Evolutionary conservation across 2,113 vertebrate genomes (phyloP).

Genomic region (Menura novaehollandiae): DNA sequence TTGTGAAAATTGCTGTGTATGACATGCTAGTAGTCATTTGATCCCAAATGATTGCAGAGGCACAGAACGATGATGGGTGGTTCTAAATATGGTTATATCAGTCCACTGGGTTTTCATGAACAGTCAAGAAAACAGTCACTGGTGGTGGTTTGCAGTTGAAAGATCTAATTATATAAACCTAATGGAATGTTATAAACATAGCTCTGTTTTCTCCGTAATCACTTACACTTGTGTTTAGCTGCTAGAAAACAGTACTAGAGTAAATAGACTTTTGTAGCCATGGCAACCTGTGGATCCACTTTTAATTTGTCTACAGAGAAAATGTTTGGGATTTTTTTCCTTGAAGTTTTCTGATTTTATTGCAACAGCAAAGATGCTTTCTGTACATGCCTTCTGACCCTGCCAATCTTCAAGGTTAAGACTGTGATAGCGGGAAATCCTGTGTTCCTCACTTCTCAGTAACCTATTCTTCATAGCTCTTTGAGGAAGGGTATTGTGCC

Average conservation of each 20-base stretch:
- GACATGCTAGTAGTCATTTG: neutral
- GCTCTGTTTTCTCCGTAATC: slow-evolving; percentile 7
- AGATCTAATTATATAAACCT: neutral
- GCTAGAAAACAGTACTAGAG: slow-evolving; percentile 1
- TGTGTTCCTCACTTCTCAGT: neutral
- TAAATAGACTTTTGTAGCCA: slow-evolving; percentile 41
- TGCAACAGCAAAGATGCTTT: neutral
- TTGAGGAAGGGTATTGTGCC: neutral
- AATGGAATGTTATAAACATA: neutral
- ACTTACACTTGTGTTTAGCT: neutral
- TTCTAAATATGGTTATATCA: neutral
- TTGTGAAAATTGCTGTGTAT: neutral
- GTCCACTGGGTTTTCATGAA: neutral
- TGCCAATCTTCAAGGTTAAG: neutral
- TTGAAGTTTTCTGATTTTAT: slow-evolving; percentile 1
- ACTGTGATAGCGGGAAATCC: neutral
- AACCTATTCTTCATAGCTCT: neutral
- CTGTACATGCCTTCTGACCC: neutral
- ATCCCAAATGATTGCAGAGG: neutral
- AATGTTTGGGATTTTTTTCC: neutral
- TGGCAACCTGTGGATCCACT: slow-evolving; percentile 16
- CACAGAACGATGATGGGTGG: neutral
- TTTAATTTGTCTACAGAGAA: slow-evolving; percentile 20
- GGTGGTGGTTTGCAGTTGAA: neutral
- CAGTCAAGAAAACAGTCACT: neutral